Conservation (phyloP, 1,140 invertebrate species). For the Diorhabda sublineata region DNA sequence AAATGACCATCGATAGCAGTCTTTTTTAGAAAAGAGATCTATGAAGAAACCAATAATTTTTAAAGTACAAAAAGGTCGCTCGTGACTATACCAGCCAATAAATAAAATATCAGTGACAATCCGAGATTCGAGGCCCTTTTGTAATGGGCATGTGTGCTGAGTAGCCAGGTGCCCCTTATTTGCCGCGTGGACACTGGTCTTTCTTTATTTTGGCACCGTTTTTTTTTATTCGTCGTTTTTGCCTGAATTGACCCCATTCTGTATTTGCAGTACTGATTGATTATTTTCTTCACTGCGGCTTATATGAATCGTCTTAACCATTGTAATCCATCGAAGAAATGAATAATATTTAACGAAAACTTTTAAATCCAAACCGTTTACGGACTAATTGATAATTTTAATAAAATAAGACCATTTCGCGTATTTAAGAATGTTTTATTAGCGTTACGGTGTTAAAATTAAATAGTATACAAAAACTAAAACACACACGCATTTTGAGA, state of each 20-base stretch:
- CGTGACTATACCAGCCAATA: slow-evolving; percentile 37
- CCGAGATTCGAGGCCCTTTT: slow-evolving; percentile 35
- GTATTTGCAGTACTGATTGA: slow-evolving; percentile 2
- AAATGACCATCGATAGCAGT: slow-evolving; percentile 17
- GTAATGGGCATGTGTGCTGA: slow-evolving; percentile 34
- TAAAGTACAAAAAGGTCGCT: slow-evolving; percentile 29
- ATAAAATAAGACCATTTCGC: too few relatives aligned
- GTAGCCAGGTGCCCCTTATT: slow-evolving; percentile 29
- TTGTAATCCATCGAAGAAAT: too few relatives aligned
- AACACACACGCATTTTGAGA: too few relatives aligned
- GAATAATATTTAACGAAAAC: too few relatives aligned
- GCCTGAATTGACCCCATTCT: slow-evolving; percentile 3
- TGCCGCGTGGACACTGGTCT: slow-evolving; percentile 19
- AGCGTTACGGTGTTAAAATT: too few relatives aligned
- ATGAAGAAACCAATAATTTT: slow-evolving; percentile 23
- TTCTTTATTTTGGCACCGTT: not conserved
- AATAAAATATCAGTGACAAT: slow-evolving; percentile 45
- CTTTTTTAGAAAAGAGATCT: slow-evolving; percentile 17
- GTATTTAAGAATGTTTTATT: too few relatives aligned
- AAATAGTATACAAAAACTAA: too few relatives aligned
- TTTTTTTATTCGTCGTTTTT: slow-evolving; percentile 1
- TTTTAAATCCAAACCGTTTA: too few relatives aligned
- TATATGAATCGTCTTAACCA: not conserved
- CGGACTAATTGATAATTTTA: too few relatives aligned
- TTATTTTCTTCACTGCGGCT: not conserved